Conservation (phyloP, 2,797 vertebrate species). For the Labeo calbasu region DNA sequence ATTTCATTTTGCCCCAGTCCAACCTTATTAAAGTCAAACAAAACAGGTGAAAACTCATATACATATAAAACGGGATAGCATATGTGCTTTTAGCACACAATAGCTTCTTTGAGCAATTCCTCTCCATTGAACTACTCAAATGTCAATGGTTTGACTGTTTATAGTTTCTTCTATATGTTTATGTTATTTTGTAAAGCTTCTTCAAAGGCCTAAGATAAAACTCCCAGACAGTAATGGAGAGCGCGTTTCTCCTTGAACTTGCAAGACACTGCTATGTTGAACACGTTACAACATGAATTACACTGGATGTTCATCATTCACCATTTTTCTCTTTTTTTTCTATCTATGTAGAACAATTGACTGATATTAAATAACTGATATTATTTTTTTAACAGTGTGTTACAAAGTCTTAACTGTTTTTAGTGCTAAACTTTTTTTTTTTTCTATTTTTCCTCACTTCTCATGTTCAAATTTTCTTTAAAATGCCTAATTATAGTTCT, state of each 20-base stretch:
- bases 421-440: not conserved
- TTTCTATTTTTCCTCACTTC: not conserved
- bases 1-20: not conserved
- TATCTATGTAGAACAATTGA: not conserved
- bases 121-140: not conserved
- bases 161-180: not conserved
- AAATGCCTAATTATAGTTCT: slow-evolving; percentile 19
- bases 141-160: not conserved
- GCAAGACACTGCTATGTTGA: no score
- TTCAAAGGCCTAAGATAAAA: not conserved
- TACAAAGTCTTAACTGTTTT: not conserved
- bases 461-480: not conserved
- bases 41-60: not conserved
- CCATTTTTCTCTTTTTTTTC: not conserved
- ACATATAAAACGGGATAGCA: not conserved
- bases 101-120: not conserved
- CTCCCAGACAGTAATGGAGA: not conserved
- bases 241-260: accelerated
- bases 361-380: not conserved
- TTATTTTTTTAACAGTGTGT: not conserved
- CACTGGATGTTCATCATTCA: not conserved
- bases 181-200: not conserved
- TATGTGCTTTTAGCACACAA: not conserved
- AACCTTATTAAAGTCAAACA: not conserved
- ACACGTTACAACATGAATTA: slow-evolving; percentile 10